Evolutionary conservation across 2,113 vertebrate species (phyloP).

Genomic region (Bostrychus sinensis): DNA sequence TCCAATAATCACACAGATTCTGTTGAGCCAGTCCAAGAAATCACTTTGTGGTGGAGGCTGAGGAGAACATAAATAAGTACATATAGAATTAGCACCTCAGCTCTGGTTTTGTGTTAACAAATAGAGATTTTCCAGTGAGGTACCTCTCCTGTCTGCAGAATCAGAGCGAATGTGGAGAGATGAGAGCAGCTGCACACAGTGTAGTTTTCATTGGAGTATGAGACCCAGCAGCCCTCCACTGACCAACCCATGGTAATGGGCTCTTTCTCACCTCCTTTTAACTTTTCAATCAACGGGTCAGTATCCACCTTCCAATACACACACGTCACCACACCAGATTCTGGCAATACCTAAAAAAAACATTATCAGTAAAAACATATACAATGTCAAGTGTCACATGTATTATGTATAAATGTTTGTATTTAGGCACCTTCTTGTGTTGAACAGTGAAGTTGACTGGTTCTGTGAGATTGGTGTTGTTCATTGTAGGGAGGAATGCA

Average conservation of each 20-base stretch:
- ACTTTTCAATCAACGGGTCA: background rate
- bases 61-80: background rate
- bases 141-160: slow-evolving; percentile 77
- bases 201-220: slow-evolving; percentile 38
- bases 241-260: slow-evolving; percentile 63
- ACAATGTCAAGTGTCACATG: too few relatives aligned
- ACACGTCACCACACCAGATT: slow-evolving; percentile 66
- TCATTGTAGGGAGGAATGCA: slow-evolving; percentile 49
- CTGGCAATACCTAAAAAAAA: slow-evolving; percentile 23
- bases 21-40: slow-evolving; percentile 75
- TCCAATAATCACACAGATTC: slow-evolving; percentile 77
- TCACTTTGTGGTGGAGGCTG: slow-evolving; percentile 47
- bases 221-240: slow-evolving; percentile 63
- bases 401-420: background rate
- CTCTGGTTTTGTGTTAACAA: background rate
- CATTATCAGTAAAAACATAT: background rate
- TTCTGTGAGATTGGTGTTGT: slow-evolving; percentile 59
- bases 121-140: too few relatives aligned
- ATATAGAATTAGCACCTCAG: background rate
- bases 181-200: slow-evolving; percentile 78
- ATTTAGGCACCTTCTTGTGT: slow-evolving; percentile 65
- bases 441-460: slow-evolving; percentile 73
- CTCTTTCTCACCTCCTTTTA: background rate
- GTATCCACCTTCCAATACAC: slow-evolving; percentile 72
- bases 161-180: slow-evolving; percentile 80